A percentile compares a stretch with the other conserved stretches of the same genome.
Evolutionary conservation across 35 echinoderm and acorn worm genomes (phyloP).

Genomic region (Apostichopus californicus): DNA sequence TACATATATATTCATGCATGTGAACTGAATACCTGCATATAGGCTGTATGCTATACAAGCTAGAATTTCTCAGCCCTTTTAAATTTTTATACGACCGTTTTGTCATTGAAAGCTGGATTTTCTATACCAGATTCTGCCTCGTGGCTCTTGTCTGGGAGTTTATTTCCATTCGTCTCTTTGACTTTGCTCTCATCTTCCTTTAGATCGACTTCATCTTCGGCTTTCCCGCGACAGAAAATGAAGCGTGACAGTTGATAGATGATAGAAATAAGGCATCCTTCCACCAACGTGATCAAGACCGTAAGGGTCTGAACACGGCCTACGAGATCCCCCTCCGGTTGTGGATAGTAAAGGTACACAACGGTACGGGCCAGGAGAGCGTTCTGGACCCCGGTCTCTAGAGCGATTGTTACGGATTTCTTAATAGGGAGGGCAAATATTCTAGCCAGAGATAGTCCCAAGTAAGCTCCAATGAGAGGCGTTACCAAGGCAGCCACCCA

Average conservation of each 20-base stretch:
- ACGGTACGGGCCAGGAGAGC: conserved; percentile 73
- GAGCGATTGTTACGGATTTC: conserved; percentile 52
- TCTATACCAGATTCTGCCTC: background rate
- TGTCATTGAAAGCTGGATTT: conserved; percentile 20
- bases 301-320: conserved; percentile 63
- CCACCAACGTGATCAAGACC: conserved; percentile 62
- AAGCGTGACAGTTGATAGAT: conserved; percentile 34
- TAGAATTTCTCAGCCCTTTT: too few relatives aligned
- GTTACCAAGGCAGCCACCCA: conserved; percentile 52
- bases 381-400: conserved; percentile 84
- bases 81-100: background rate
- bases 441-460: conserved; percentile 53
- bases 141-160: background rate
- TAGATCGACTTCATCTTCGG: background rate
- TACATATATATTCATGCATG: too few relatives aligned
- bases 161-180: conserved; percentile 9
- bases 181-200: background rate
- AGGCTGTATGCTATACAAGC: too few relatives aligned
- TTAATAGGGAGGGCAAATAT: conserved; percentile 49
- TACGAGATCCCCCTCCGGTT: conserved; percentile 78
- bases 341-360: conserved; percentile 67
- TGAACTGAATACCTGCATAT: too few relatives aligned
- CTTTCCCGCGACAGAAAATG: background rate
- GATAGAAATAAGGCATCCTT: conserved; percentile 46
- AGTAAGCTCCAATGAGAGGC: conserved; percentile 56